These are phyloP conservation scores for Gouania willdenowi DNA, from an alignment of 2,797 vertebrate species.

Conservation along the genomic window DNA sequence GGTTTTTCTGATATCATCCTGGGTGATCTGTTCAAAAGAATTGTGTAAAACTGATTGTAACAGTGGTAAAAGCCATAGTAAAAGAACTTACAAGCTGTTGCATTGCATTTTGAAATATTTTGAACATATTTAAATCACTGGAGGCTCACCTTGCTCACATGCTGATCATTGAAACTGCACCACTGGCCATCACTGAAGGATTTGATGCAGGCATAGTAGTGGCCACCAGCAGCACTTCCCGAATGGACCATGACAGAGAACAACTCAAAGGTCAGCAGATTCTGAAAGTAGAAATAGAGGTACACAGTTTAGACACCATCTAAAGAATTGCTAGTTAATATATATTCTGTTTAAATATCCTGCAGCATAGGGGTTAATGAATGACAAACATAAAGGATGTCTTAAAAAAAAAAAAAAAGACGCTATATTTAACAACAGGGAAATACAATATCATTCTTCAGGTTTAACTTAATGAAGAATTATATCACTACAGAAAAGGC, in stretches of 20 bases:
- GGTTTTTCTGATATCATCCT: constrained; percentile 98
- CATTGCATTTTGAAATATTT: too few relatives aligned
- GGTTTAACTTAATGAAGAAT: too few relatives aligned
- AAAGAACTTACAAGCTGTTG: too few relatives aligned
- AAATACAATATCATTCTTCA: neutral
- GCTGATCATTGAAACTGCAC: constrained; percentile 99
- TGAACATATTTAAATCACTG: neutral
- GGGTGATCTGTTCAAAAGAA: constrained; percentile 85
- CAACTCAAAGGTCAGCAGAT: constrained; percentile 90
- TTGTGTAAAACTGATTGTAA: too few relatives aligned
- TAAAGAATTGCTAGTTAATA: neutral
- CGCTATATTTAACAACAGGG: neutral
- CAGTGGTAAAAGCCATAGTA: too few relatives aligned
- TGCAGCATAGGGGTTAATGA: neutral
- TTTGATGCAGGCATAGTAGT: constrained; percentile 99
- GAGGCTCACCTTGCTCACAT: constrained; percentile 93
- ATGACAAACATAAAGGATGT: neutral
- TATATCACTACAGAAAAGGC: too few relatives aligned
- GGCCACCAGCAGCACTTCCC: constrained; percentile 95
- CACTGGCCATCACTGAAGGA: constrained; percentile 96
- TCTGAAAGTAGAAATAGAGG: constrained; percentile 66
- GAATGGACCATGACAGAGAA: constrained; percentile 99
- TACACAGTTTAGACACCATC: constrained; percentile 1
- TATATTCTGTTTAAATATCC: neutral
- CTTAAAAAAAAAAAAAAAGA: too few relatives aligned